Conservation (phyloP, 2,888 invertebrate species). For the Agonopterix arenella region DNA sequence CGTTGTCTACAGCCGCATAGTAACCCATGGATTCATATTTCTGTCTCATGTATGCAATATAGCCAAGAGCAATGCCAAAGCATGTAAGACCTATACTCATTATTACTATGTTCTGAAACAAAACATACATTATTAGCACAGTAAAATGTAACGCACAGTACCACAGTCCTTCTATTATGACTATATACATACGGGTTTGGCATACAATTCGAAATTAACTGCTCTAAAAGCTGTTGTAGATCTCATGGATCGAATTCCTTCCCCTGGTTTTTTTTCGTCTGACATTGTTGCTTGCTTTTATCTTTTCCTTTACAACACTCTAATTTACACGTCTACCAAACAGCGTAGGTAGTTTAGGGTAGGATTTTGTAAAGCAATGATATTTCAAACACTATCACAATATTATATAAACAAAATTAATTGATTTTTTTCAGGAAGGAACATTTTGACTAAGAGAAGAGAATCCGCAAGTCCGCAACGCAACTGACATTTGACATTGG, state of each 20-base stretch:
- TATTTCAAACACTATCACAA: too few relatives aligned
- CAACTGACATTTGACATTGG: too few relatives aligned
- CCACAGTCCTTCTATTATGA: neutral
- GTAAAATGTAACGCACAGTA: neutral
- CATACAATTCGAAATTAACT: conserved; percentile 93
- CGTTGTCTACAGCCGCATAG: conserved; percentile 86
- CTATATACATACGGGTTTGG: conserved; percentile 85
- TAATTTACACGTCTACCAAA: too few relatives aligned
- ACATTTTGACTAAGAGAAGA: too few relatives aligned
- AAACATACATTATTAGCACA: conserved; percentile 11
- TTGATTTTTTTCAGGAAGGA: too few relatives aligned
- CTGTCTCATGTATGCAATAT: conserved; percentile 90
- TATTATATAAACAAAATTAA: too few relatives aligned
- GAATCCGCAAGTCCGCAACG: too few relatives aligned
- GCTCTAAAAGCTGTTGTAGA: conserved; percentile 87
- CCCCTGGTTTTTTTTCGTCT: conserved; percentile 58
- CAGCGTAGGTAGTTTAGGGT: too few relatives aligned
- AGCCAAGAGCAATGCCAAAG: conserved; percentile 84
- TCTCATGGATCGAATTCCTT: conserved; percentile 84
- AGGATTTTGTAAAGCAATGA: too few relatives aligned
- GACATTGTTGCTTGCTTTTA: too few relatives aligned
- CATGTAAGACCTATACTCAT: conserved; percentile 90
- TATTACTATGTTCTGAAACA: conserved; percentile 87
- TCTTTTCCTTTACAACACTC: too few relatives aligned
- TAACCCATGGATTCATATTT: conserved; percentile 88